Evolutionary conservation across 1,140 invertebrate genomes (phyloP).

Genomic region (Dreissena polymorpha): DNA sequence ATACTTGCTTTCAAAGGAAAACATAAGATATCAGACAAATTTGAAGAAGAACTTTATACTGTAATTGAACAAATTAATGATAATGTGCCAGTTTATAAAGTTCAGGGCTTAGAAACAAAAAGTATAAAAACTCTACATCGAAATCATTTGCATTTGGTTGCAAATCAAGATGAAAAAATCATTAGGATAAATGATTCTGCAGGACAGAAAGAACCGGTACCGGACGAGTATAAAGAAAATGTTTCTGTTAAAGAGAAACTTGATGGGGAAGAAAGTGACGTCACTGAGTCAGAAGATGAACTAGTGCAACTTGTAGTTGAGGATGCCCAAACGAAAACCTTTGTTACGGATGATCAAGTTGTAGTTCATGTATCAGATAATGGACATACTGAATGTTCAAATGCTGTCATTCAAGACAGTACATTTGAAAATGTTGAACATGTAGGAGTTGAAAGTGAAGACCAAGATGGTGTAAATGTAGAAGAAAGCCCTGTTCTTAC

Average conservation of each 20-base stretch:
- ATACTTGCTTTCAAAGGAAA: conserved; percentile 21
- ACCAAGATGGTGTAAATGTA: not conserved
- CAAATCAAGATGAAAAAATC: not conserved
- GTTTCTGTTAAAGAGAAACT: not conserved
- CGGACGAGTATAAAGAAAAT: not conserved
- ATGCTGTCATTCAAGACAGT: not conserved
- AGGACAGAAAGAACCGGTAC: not conserved
- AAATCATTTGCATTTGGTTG: not conserved
- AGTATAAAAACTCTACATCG: conserved; percentile 4
- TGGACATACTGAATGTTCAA: not conserved
- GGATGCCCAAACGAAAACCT: not conserved
- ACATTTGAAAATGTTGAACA: not conserved
- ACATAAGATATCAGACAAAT: conserved; percentile 32
- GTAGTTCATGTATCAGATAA: no score
- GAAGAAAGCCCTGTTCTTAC: not conserved
- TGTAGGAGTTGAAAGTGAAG: not conserved
- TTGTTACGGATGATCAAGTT: not conserved
- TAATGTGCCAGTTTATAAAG: conserved; percentile 16
- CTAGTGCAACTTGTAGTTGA: not conserved
- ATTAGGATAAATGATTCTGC: not conserved
- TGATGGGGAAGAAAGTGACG: not conserved
- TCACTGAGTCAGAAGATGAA: not conserved
- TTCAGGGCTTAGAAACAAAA: not conserved
- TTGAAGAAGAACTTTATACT: conserved; percentile 11
- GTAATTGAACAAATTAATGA: conserved; percentile 11